These are phyloP conservation scores for Eulimnadia texana DNA, from an alignment of 1,140 invertebrate species.

Conservation along the genomic window DNA sequence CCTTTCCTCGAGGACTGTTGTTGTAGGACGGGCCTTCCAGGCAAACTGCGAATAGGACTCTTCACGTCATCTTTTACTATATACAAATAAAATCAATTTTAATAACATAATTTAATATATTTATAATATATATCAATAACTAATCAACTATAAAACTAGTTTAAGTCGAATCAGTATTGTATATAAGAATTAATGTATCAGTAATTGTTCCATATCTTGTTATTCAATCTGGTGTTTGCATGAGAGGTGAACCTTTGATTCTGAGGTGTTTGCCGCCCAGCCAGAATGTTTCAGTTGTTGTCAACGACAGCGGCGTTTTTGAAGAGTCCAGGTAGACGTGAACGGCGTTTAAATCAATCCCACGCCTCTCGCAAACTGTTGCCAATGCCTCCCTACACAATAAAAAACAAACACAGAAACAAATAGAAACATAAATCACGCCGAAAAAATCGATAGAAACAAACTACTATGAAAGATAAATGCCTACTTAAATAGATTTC, in stretches of 20 bases:
- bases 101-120: not conserved
- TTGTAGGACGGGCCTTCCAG: slow-evolving; percentile 23
- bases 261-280: slow-evolving; percentile 54
- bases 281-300: slow-evolving; percentile 43
- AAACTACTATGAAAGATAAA: not conserved
- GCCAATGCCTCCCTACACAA: slow-evolving; percentile 37
- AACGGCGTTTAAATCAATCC: slow-evolving; percentile 41
- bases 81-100: not conserved
- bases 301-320: slow-evolving; percentile 38
- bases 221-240: too few species aligned
- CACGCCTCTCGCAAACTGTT: slow-evolving; percentile 40
- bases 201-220: too few species aligned
- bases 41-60: slow-evolving; percentile 28
- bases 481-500: not conserved
- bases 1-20: slow-evolving; percentile 32
- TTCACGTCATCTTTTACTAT: slow-evolving; percentile 32
- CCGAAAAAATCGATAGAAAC: slow-evolving; percentile 8
- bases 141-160: not conserved
- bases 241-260: slow-evolving; percentile 48
- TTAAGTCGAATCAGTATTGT: too few species aligned
- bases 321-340: slow-evolving; percentile 50
- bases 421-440: slow-evolving; percentile 22
- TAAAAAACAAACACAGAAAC: not conserved
- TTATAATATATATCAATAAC: not conserved
- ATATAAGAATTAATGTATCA: too few species aligned